Evolutionary conservation across 2,113 vertebrate genomes (phyloP).

Genomic region (Oncorhynchus gorbuscha): DNA sequence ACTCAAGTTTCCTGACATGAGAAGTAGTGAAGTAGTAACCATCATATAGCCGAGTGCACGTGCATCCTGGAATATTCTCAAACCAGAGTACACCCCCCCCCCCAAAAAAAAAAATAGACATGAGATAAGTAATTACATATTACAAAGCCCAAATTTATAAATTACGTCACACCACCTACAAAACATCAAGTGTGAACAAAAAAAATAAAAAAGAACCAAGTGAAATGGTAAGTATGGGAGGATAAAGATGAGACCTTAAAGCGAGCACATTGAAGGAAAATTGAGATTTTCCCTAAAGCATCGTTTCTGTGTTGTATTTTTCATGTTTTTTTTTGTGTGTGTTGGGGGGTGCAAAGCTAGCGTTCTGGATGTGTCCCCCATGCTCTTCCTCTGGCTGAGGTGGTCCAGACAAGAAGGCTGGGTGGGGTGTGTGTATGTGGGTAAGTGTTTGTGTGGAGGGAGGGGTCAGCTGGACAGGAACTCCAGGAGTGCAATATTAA

Average conservation of each 20-base stretch:
- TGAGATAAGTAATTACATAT: constrained; percentile 51
- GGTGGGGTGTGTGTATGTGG: constrained; percentile 48
- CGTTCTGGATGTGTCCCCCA: constrained; percentile 49
- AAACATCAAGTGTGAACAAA: constrained; percentile 48
- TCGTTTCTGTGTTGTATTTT: constrained; percentile 34
- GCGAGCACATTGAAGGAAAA: constrained; percentile 52
- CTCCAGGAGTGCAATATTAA: constrained; percentile 74
- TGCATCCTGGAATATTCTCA: constrained; percentile 57
- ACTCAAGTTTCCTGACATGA: constrained; percentile 14
- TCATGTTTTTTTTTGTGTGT: constrained; percentile 37
- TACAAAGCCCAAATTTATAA: constrained; percentile 69
- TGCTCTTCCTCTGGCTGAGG: constrained; percentile 41
- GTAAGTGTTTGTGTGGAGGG: constrained; percentile 14
- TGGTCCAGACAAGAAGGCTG: constrained; percentile 55
- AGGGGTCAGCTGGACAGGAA: constrained; percentile 72
- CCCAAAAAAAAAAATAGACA: constrained; percentile 49
- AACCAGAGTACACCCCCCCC: constrained; percentile 16
- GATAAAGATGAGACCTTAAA: constrained; percentile 42
- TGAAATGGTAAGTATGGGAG: constrained; percentile 41
- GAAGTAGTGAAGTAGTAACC: not conserved
- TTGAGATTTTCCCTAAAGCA: constrained; percentile 74
- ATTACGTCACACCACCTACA: constrained; percentile 58
- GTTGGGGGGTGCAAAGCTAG: constrained; percentile 59
- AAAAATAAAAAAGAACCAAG: constrained; percentile 31
- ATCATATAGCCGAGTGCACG: constrained; percentile 37